Percentiles rank a stretch among this genome's conserved stretches.
Evolutionary conservation across 2,113 vertebrate genomes (phyloP).

Genomic region (Ranitomeya imitator): DNA sequence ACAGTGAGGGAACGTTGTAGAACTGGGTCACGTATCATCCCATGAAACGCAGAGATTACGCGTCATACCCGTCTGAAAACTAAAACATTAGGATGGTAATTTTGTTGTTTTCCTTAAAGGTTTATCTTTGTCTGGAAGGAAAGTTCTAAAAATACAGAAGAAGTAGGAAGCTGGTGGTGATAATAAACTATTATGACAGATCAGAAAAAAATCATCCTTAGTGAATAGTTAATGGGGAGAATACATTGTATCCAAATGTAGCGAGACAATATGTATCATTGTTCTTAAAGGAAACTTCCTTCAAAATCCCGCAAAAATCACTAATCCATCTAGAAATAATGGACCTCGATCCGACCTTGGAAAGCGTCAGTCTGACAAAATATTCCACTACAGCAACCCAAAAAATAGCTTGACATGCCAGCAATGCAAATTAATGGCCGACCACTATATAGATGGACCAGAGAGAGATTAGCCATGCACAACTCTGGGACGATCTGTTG

Average conservation of each 20-base stretch:
- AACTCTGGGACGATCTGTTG: no score
- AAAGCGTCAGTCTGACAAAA: no score
- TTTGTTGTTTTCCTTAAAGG: slow-evolving; percentile 6
- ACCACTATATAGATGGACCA: no score
- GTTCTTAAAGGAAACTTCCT: neutral
- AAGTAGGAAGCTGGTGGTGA: neutral
- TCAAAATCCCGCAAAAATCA: no score
- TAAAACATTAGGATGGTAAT: neutral
- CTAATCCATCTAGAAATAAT: no score
- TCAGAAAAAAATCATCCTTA: neutral
- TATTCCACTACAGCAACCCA: no score
- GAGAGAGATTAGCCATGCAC: no score
- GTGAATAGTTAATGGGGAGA: neutral
- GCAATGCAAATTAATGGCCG: no score
- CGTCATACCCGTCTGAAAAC: neutral
- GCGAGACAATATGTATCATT: neutral
- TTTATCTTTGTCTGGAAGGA: slow-evolving; percentile 8
- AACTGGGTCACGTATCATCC: slow-evolving; percentile 55
- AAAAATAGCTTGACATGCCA: no score
- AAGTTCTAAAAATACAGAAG: slow-evolving; percentile 34
- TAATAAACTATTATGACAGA: slow-evolving; percentile 24
- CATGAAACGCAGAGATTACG: slow-evolving; percentile 39
- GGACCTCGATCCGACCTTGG: no score
- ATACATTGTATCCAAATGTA: neutral
- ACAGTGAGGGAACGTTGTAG: slow-evolving; percentile 37